These are phyloP conservation scores for Subacronicta megacephala DNA, from an alignment of 2,888 invertebrate genomes.

Conservation along the genomic window DNA sequence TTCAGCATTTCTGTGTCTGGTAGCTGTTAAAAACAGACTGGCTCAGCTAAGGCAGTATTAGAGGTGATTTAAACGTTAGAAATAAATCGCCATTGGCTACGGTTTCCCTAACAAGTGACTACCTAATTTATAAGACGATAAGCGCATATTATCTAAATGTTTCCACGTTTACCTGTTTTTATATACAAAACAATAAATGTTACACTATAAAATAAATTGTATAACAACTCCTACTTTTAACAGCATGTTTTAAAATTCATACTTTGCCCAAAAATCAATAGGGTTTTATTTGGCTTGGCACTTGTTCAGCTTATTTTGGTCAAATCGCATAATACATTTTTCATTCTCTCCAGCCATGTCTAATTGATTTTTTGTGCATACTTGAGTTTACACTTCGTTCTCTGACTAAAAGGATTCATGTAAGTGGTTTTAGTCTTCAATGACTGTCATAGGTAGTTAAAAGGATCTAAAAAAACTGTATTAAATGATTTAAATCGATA, in stretches of 20 bases:
- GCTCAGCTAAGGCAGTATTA: constrained; percentile 4
- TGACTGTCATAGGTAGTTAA: no score
- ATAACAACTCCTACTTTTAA: constrained; percentile 2
- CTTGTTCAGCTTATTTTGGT: background rate
- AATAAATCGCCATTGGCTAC: constrained; percentile 38
- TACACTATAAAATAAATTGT: constrained; percentile 9
- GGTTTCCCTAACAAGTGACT: constrained; percentile 20
- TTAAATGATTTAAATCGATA: no score
- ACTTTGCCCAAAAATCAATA: background rate
- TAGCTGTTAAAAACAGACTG: constrained; percentile 18
- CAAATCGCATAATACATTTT: constrained; percentile 27
- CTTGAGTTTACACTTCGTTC: background rate
- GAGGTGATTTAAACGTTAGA: constrained; percentile 28
- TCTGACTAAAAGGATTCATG: background rate
- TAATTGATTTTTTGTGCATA: constrained; percentile 16
- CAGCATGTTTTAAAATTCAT: background rate
- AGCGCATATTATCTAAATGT: constrained; percentile 22
- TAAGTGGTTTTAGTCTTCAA: no score
- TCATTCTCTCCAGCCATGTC: background rate
- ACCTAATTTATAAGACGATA: constrained; percentile 31
- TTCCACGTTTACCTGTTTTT: constrained; percentile 17
- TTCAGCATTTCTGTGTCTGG: constrained; percentile 17
- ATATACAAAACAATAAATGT: constrained; percentile 20
- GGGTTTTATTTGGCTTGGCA: constrained; percentile 10
- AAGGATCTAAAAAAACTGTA: no score